phyloP scores from a whole-genome alignment of 1,140 invertebrate genomes.

The Bilobella aurantiaca region DNA sequence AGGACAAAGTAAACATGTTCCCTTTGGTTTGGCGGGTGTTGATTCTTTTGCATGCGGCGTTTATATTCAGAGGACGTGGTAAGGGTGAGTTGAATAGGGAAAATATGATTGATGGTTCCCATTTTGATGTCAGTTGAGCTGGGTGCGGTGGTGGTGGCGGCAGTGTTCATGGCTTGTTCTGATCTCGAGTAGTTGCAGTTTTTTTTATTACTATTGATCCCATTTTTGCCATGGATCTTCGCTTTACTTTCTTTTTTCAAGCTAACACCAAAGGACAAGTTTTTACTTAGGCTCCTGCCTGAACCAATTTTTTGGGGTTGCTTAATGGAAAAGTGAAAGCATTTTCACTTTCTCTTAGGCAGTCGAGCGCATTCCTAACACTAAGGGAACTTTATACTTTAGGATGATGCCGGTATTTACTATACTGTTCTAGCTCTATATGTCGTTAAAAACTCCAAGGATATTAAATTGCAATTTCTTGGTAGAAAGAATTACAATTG shows the following conservation, averaged over 20 bases:
- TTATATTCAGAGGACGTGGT: background rate
- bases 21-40: background rate
- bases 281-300: background rate
- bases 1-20: background rate
- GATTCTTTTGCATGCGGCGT: background rate
- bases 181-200: background rate
- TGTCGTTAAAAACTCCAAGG: no score
- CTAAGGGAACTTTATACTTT: no score
- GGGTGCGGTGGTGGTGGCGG: no score
- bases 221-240: background rate
- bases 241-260: background rate
- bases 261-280: background rate
- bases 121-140: conserved; percentile 12
- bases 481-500: no score
- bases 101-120: conserved; percentile 16
- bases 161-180: background rate
- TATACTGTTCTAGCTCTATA: no score
- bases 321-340: conserved; percentile 1
- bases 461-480: no score
- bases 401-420: no score
- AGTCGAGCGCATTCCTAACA: no score
- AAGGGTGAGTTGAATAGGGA: conserved; percentile 1
- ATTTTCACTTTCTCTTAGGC: background rate
- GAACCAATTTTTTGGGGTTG: background rate
- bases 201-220: conserved; percentile 8